Base-by-base conservation (phyloP, 2,888 invertebrate species). In the Ramazzottius varieornatus region DNA sequence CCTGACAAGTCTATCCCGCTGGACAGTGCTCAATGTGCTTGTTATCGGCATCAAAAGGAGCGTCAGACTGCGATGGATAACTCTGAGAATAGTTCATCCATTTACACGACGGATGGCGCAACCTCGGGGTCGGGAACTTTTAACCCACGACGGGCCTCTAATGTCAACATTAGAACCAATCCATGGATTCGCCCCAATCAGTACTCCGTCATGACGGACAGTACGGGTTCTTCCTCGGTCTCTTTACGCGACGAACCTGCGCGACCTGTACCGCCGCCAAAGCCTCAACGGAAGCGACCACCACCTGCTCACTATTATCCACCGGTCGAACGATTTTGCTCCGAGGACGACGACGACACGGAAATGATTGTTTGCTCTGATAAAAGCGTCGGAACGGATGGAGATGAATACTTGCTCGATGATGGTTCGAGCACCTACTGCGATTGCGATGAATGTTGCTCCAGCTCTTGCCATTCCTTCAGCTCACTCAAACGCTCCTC, bases 351-450 rank as follows among this genome's bases (percentile, higher is more conserved):
- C 16, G 54, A 54, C 8, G 20, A 20, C 40, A 13, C 40, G 40
- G 40, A 40, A 20, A 40, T 40, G 40, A 20, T 40, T 40, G 40
- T 40, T 40, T 40, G 40, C 20, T 40, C 40, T 20, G 40, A 40
- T 24, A 54, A 54, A 24, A 54, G 54, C 54, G 54, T 54, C 54
- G 54, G 54, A 4, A 54, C 54, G 20, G 54, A 54, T 24, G 54
- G 54, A 13, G 54, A 54, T 54, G 54, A 54, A 24, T 54, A 54
- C 29, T 29, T 54, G 54, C 29, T 54, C 4, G 54, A 54, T 13
- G 54, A 54, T 4, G 4, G 16, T 8, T 16, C 13, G 16, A 54
- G 54, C 54, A 54, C 16, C 54, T 54, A 29, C 54, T 54, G 54
- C 29, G 54, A 54, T 29, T 54, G 54, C 54, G n/a, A 16, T 4